Evolutionary conservation across 2,113 vertebrate genomes (phyloP), one percentile per base, ranked within the genome.

Genomic region (Coryphaenoides rupestris): DNA sequence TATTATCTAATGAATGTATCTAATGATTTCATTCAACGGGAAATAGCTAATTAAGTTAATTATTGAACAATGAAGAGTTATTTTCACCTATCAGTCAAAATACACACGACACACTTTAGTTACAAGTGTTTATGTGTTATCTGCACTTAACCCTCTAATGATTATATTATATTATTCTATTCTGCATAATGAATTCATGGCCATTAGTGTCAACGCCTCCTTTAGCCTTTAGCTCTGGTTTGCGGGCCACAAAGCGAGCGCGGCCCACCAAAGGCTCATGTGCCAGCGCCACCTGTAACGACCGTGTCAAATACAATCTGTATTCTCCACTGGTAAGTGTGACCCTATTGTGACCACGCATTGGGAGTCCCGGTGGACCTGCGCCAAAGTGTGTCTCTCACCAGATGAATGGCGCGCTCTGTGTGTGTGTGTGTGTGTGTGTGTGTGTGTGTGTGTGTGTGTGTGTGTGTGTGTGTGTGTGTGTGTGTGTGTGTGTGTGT

Each of bases 291-390:
- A 86, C 85, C 85, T 87, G 87, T 86, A 87, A 79, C 64, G 75
- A 85, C 59, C 52, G 81, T 75, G 72, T 76, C 82, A 84, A 75
- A 74, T 79, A 71, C 83, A 87, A 86, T 81, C 78, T 85, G 81
- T 66, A 74, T 75, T 62, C 72, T 60, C 65, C 50, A 45, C 66
- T 82, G 76, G 57, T 50, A 72, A 62, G 66, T 52, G 71, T 17
- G 73, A 80, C 75, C 85, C 77, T 62, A 65, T 81, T 85, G 86
- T 81, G 86, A 72, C 74, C 68, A 1, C 19, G 60, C 33, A 72
- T 47, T n/a, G n/a, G 47, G 71, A 47, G 26, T 79, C 81, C 75
- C 72, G 0, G 28, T 73, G 76, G 86, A 73, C 70, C 3, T 21
- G 74, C 55, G 75, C n/a, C 62, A 66, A 72, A 75, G 82, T 80